Percentiles rank a stretch among this genome's conserved stretches.
These are phyloP conservation scores for Acronicta aceris DNA, from an alignment of 2,888 invertebrate species.

Conservation along the genomic window DNA sequence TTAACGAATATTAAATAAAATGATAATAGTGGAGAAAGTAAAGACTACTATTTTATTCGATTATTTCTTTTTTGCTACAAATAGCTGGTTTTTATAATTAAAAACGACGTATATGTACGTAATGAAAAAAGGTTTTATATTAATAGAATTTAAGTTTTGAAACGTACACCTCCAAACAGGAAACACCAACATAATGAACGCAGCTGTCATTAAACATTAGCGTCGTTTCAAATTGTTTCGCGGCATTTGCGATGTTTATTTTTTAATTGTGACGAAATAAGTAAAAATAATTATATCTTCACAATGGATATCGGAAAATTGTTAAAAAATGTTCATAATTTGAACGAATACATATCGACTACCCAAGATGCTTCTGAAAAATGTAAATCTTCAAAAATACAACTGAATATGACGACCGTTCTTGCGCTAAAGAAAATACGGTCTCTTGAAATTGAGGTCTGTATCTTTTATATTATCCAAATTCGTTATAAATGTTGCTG, in stretches of 20 bases:
- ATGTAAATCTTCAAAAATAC: conserved; percentile 61
- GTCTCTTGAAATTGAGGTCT: conserved; percentile 77
- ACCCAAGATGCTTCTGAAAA: conserved; percentile 65
- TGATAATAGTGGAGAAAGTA: no score
- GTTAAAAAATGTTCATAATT: conserved; percentile 64
- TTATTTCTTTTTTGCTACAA: no score
- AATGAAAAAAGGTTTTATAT: no score
- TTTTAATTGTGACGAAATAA: conserved; percentile 23
- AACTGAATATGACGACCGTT: conserved; percentile 72
- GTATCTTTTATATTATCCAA: conserved; percentile 15
- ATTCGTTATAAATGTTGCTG: no score
- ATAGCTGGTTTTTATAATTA: no score
- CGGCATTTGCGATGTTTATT: conserved; percentile 49
- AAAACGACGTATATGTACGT: no score
- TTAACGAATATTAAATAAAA: no score
- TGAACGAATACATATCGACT: conserved; percentile 69
- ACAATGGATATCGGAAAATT: conserved; percentile 72
- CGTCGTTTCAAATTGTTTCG: conserved; percentile 61
- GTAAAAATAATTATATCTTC: conserved; percentile 10
- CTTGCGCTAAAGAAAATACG: conserved; percentile 73
- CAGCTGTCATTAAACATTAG: conserved; percentile 35
- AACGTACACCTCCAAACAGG: conserved; percentile 14
- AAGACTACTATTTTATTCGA: no score
- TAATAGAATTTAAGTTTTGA: no score
- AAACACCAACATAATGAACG: conserved; percentile 37